phyloP scores from a whole-genome alignment of 2,888 invertebrate species.

The Cantharis nigra region DNA sequence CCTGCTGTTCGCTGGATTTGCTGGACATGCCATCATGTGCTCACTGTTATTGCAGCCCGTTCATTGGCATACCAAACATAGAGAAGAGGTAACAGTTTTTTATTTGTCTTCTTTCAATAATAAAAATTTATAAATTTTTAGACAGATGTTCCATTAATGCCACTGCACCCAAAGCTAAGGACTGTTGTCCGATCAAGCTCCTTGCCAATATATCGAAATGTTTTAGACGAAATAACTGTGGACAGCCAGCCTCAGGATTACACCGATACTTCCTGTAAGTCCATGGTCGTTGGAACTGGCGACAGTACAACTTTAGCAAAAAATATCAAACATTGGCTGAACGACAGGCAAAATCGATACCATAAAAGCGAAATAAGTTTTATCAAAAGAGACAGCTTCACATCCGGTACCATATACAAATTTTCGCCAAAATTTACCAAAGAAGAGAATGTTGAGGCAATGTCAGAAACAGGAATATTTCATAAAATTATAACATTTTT shows the following conservation, averaged over 20 bases:
- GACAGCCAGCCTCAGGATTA: background rate
- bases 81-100: slow-evolving; percentile 31
- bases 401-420: background rate
- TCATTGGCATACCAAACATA: slow-evolving; percentile 69
- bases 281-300: background rate
- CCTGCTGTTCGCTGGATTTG: slow-evolving; percentile 68
- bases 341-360: background rate
- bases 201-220: background rate
- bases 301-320: background rate
- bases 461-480: background rate
- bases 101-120: background rate
- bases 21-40: slow-evolving; percentile 70
- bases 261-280: background rate
- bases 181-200: background rate
- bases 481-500: slow-evolving; percentile 66
- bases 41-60: slow-evolving; percentile 74
- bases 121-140: background rate
- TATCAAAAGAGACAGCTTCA: background rate
- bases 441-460: background rate
- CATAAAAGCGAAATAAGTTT: background rate
- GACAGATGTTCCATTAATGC: background rate
- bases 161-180: background rate
- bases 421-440: background rate
- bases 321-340: background rate
- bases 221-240: background rate